phyloP scores from a whole-genome alignment of 2,888 invertebrate genomes.

The Lasioglossum marginatum region DNA sequence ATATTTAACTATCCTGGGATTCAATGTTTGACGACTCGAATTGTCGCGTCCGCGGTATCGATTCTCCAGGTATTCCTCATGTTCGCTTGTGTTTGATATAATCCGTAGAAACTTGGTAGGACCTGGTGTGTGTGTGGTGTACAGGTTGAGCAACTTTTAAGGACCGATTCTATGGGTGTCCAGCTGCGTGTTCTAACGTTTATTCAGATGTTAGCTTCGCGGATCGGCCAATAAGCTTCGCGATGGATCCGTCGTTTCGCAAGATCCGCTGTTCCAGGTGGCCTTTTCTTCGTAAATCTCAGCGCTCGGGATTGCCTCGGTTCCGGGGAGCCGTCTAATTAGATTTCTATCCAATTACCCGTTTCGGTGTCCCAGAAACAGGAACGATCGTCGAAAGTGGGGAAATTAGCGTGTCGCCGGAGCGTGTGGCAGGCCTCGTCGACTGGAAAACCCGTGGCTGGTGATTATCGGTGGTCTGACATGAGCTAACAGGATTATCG shows the following conservation, averaged over 20 bases:
- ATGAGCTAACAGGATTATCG: neutral
- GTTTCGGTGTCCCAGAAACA: conserved; percentile 11
- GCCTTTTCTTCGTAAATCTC: conserved; percentile 69
- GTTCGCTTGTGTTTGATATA: neutral
- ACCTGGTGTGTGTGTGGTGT: neutral
- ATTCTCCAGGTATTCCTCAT: neutral
- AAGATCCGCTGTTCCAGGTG: conserved; percentile 65
- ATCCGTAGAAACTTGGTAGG: neutral
- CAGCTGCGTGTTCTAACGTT: neutral
- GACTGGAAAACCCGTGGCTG: neutral
- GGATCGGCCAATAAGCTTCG: neutral
- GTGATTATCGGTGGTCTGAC: neutral
- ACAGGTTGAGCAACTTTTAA: neutral
- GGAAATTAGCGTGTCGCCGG: conserved; percentile 25
- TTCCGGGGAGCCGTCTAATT: conserved; percentile 52
- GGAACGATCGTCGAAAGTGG: conserved; percentile 39
- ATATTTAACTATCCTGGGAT: neutral
- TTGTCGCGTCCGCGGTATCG: neutral
- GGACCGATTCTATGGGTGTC: neutral
- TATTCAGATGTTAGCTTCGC: neutral
- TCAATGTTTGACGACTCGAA: conserved; percentile 4
- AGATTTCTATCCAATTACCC: conserved; percentile 63
- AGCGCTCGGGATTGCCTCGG: conserved; percentile 62
- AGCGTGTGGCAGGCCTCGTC: neutral
- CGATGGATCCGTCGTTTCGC: conserved; percentile 60